Evolutionary conservation across 64 coral and sea anemone species (phyloP).

Genomic region (Orbicella faveolata): DNA sequence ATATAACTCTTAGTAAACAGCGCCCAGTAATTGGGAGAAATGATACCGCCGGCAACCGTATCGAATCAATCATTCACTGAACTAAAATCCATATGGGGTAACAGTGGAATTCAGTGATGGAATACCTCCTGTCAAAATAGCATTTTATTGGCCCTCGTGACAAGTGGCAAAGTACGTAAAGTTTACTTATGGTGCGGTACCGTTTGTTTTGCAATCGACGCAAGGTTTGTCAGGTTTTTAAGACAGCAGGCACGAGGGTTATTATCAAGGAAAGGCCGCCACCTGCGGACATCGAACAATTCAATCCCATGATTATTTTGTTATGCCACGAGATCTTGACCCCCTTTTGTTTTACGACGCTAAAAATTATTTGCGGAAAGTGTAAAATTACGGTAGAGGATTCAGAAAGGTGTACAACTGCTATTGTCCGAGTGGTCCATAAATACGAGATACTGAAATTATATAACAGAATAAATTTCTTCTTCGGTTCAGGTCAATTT

Average conservation of each 20-base stretch:
- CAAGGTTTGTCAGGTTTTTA: background rate
- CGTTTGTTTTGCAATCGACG: constrained; percentile 22
- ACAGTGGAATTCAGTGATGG: background rate
- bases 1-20: background rate
- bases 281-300: background rate
- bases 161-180: background rate
- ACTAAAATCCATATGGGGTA: background rate
- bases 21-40: background rate
- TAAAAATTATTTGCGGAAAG: too few relatives aligned
- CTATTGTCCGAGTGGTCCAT: too few relatives aligned
- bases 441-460: too few relatives aligned
- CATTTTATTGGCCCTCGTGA: constrained; percentile 9
- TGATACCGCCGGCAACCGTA: background rate
- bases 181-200: constrained; percentile 2
- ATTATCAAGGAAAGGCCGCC: background rate
- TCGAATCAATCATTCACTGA: background rate
- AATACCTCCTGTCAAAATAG: background rate
- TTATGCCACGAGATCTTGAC: background rate
- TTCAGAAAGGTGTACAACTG: too few relatives aligned
- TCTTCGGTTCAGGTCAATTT: too few relatives aligned
- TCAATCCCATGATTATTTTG: background rate
- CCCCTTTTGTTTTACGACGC: background rate
- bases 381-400: background rate
- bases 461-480: too few relatives aligned
- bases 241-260: background rate